These are phyloP conservation scores for Synodontis membranacea DNA, from an alignment of 2,113 vertebrate genomes.

Conservation along the genomic window DNA sequence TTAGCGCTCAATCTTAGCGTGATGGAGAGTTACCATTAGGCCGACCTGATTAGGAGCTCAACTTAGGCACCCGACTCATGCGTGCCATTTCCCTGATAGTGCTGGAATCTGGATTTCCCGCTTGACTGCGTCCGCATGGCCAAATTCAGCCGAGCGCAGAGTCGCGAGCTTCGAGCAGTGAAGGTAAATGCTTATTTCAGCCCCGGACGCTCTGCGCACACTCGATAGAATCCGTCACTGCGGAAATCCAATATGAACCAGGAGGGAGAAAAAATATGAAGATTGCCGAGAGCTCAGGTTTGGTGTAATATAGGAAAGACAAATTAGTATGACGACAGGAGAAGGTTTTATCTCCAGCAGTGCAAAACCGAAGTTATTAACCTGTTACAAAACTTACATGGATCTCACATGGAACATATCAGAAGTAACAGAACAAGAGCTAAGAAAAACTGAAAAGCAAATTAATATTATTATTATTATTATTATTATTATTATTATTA, in stretches of 20 bases:
- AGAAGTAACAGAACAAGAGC: background rate
- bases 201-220: conserved; percentile 41
- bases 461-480: conserved; percentile 23
- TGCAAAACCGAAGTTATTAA: conserved; percentile 28
- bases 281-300: conserved; percentile 46
- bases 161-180: conserved; percentile 66
- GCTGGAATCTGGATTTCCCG: conserved; percentile 79
- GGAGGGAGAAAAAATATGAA: conserved; percentile 30
- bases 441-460: background rate
- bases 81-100: conserved; percentile 79
- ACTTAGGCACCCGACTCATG: conserved; percentile 73
- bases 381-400: background rate
- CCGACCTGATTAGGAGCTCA: conserved; percentile 72
- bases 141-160: conserved; percentile 78
- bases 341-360: conserved; percentile 28
- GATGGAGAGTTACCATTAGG: conserved; percentile 70
- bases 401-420: background rate
- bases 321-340: conserved; percentile 42
- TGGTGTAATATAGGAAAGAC: conserved; percentile 45
- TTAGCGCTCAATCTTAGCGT: conserved; percentile 75
- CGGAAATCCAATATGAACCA: conserved; percentile 45
- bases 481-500: conserved; percentile 16
- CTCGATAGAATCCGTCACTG: conserved; percentile 54
- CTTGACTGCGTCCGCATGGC: conserved; percentile 71
- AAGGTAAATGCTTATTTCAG: conserved; percentile 71